Conservation (phyloP, 2,888 invertebrate genomes). For the Hirudinaria manillensis region DNA sequence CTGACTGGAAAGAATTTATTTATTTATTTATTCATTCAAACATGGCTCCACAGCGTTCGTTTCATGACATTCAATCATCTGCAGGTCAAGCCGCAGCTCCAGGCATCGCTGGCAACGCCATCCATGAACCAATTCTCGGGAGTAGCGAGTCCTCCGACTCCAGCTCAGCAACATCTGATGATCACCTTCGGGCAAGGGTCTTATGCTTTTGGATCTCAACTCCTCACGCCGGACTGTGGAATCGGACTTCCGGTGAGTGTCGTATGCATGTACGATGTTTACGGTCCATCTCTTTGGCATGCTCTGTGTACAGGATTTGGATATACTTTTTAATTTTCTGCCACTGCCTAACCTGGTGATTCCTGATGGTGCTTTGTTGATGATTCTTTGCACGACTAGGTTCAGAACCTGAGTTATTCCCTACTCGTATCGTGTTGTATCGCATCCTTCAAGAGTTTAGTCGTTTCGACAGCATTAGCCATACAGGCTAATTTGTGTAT, state of each 20-base stretch:
- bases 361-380: too few relatives aligned
- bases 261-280: too few relatives aligned
- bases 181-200: conserved; percentile 34
- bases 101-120: conserved; percentile 31
- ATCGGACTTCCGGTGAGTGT: conserved; percentile 31
- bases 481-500: too few relatives aligned
- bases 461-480: too few relatives aligned
- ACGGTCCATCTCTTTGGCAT: too few relatives aligned
- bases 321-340: too few relatives aligned
- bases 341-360: too few relatives aligned
- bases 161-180: conserved; percentile 31
- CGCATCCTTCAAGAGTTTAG: too few relatives aligned
- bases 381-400: too few relatives aligned
- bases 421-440: too few relatives aligned
- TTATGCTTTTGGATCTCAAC: conserved; percentile 30
- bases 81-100: conserved; percentile 39
- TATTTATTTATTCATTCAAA: background rate
- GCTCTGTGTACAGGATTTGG: too few relatives aligned
- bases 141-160: conserved; percentile 30
- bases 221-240: conserved; percentile 43
- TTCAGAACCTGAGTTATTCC: too few relatives aligned
- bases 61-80: background rate
- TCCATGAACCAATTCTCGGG: conserved; percentile 29
- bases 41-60: background rate
- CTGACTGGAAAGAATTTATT: background rate